Base-by-base conservation (phyloP, 2,113 vertebrate genomes). In the Leiothrix lutea region DNA sequence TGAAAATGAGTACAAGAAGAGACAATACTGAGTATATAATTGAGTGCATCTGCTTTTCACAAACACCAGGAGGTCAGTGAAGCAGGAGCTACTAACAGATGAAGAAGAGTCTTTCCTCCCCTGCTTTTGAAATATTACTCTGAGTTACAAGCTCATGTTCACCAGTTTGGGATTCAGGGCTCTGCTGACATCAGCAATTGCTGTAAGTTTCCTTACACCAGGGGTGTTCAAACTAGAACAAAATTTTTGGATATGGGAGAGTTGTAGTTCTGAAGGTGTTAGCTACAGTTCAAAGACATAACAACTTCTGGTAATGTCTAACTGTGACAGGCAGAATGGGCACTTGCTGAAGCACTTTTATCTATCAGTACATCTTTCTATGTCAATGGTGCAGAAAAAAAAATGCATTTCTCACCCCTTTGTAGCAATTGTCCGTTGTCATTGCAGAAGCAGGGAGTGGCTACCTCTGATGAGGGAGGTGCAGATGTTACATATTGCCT, bases 391-490 rank as follows among this genome's bases (percentile, higher is more conserved):
- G 64, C 82, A 93, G 44, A 56, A 50, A 78, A 84, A 56, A 54
- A 51, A 3, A 11, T 25, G 17, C 23, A 73, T 80, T 95, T 86
- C 96, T 96, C 78, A 97, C 97, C 97, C 23, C 62, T 95, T 80
- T 57, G 38, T 73, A 97, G 66, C 72, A 90, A 51, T 57, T 92
- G 72, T 35, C 97, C 96, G 40, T 93, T 92, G 67, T 90, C 54
- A 64, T 51, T 93, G 85, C 97, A 97, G 66, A 90, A 91, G 66
- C 97, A 97, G n/a, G 96, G 93, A 73, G 75, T 74, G 56, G 77
- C 12, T 73, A 11, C 40, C 35, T 36, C 6, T 56, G 90, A 31
- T 1, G 35, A 42, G 19, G 24, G 48, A 74, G 60, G 11, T 66
- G 35, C 61, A 91, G 88, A 36, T 58, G 62, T 87, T 86, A 36